These are phyloP conservation scores for Cardiocondyla obscurior DNA, from an alignment of 1,140 invertebrate genomes.

Conservation along the genomic window DNA sequence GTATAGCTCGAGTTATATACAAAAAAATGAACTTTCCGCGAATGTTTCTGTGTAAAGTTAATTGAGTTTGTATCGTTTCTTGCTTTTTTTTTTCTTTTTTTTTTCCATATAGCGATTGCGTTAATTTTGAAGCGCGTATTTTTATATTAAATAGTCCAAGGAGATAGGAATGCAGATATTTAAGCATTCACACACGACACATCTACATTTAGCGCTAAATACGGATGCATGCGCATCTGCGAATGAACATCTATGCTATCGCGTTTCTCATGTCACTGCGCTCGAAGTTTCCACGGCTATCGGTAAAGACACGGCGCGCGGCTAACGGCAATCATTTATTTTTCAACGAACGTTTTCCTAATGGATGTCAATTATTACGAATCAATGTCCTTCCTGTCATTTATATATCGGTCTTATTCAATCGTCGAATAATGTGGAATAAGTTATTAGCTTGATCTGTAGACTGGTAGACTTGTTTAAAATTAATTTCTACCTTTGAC, in stretches of 20 bases:
- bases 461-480: background rate
- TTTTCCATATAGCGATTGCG: constrained; percentile 2
- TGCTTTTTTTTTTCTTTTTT: too few species aligned
- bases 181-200: background rate
- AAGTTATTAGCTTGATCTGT: background rate
- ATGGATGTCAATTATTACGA: constrained; percentile 14
- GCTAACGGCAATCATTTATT: background rate
- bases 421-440: background rate
- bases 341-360: background rate
- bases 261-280: background rate
- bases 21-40: background rate
- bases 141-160: too few species aligned
- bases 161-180: too few species aligned
- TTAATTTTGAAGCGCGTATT: constrained; percentile 7
- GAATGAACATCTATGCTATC: constrained; percentile 2
- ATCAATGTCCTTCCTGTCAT: background rate
- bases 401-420: background rate
- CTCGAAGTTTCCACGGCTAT: background rate
- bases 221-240: background rate
- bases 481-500: background rate
- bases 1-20: constrained; percentile 1
- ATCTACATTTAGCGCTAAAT: background rate
- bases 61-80: constrained; percentile 44
- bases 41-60: constrained; percentile 50
- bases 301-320: background rate